phyloP scores from a whole-genome alignment of 1,140 invertebrate genomes.

The Eufriesea mexicana region DNA sequence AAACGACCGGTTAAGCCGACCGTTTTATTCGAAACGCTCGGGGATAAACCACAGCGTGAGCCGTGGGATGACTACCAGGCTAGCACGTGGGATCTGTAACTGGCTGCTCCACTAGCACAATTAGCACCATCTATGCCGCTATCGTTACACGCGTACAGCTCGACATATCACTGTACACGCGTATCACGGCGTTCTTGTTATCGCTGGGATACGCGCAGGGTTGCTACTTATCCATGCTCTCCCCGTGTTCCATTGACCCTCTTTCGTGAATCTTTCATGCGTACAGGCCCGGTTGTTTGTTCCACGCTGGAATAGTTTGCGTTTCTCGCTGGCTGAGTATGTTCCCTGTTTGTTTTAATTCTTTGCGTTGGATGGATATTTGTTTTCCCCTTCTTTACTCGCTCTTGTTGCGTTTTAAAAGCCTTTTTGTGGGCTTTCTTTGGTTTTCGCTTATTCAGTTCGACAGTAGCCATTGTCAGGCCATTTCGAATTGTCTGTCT shows the following conservation, averaged over 20 bases:
- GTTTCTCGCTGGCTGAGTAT: not conserved
- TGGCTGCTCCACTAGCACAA: slow-evolving; percentile 55
- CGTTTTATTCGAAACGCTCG: slow-evolving; percentile 48
- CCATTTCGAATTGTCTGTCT: no score
- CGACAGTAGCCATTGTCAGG: not conserved
- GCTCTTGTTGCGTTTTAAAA: not conserved
- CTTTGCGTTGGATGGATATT: not conserved
- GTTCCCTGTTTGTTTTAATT: not conserved
- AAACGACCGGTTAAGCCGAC: slow-evolving; percentile 38
- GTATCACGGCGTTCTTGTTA: slow-evolving; percentile 21
- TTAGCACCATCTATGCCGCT: slow-evolving; percentile 51
- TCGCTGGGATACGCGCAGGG: not conserved
- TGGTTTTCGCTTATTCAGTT: not conserved
- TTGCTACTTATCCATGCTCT: slow-evolving; percentile 16
- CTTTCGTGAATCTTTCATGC: slow-evolving; percentile 1
- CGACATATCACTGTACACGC: slow-evolving; percentile 65
- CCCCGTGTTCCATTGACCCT: not conserved
- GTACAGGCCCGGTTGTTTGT: not conserved
- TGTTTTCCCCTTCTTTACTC: not conserved
- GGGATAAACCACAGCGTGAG: slow-evolving; percentile 55
- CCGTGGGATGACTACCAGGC: slow-evolving; percentile 49
- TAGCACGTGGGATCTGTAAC: slow-evolving; percentile 61
- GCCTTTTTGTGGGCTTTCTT: not conserved
- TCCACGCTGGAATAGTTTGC: not conserved
- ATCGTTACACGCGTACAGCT: slow-evolving; percentile 62